A percentile compares a stretch with the other conserved stretches of the same genome.
phyloP scores from a whole-genome alignment of 1,140 invertebrate genomes.

The Caenorhabditis elegans region WBcel235 BX284605.5:13713501-13714000 shows the following conservation, averaged over 20 bases:
- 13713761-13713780: too few relatives aligned
- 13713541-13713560: not conserved
- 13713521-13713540: not conserved
- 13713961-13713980: too few relatives aligned
- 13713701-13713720: constrained; percentile 76
- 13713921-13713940: too few relatives aligned
- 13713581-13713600: not conserved
- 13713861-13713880: not conserved
- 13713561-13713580: not conserved
- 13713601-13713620: too few relatives aligned
- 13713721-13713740: constrained; percentile 65
- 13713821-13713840: too few relatives aligned
- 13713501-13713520: not conserved
- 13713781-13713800: too few relatives aligned
- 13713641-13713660: constrained; percentile 97
- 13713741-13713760: not conserved
- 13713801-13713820: too few relatives aligned
- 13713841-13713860: too few relatives aligned
- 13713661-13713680: constrained; percentile 97
- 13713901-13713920: too few relatives aligned
- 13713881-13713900: not conserved
- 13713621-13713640: constrained; percentile 84
- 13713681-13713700: constrained; percentile 91
- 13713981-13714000: too few relatives aligned
- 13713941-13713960: too few relatives aligned